Evolutionary conservation across 2,797 vertebrate species (phyloP).

Genomic region (Helostoma temminkii): DNA sequence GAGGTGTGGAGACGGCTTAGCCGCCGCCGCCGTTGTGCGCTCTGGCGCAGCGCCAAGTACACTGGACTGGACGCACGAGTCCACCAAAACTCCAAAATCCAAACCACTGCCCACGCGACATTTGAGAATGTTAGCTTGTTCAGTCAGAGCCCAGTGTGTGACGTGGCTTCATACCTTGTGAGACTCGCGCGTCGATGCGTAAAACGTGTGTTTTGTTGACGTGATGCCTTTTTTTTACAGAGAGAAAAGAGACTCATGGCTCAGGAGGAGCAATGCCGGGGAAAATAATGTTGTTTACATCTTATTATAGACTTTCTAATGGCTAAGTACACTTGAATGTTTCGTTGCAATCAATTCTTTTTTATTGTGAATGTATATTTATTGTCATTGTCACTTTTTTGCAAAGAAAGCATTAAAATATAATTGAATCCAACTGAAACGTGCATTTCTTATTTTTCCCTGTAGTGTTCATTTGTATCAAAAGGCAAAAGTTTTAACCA

Average conservation of each 20-base stretch:
- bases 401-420: conserved; percentile 52
- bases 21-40: conserved; percentile 21
- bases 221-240: conserved; percentile 61
- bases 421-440: conserved; percentile 29
- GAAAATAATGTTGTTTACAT: conserved; percentile 78
- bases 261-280: conserved; percentile 39
- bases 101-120: conserved; percentile 55
- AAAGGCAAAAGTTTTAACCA: no score
- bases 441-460: conserved; percentile 15
- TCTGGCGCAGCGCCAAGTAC: conserved; percentile 46
- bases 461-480: no score
- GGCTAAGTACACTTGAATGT: conserved; percentile 77
- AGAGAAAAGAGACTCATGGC: conserved; percentile 47
- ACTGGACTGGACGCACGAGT: conserved; percentile 33
- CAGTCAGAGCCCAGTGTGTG: conserved; percentile 62
- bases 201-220: conserved; percentile 71
- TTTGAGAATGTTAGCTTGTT: conserved; percentile 71
- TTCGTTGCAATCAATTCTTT: conserved; percentile 72
- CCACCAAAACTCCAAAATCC: conserved; percentile 21
- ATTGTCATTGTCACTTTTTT: conserved; percentile 75
- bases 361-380: conserved; percentile 83
- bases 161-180: conserved; percentile 72
- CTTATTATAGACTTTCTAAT: conserved; percentile 67
- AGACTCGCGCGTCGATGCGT: conserved; percentile 59
- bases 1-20: conserved; percentile 18